phyloP scores from a whole-genome alignment of 2,888 invertebrate species.

The Myathropa florea region DNA sequence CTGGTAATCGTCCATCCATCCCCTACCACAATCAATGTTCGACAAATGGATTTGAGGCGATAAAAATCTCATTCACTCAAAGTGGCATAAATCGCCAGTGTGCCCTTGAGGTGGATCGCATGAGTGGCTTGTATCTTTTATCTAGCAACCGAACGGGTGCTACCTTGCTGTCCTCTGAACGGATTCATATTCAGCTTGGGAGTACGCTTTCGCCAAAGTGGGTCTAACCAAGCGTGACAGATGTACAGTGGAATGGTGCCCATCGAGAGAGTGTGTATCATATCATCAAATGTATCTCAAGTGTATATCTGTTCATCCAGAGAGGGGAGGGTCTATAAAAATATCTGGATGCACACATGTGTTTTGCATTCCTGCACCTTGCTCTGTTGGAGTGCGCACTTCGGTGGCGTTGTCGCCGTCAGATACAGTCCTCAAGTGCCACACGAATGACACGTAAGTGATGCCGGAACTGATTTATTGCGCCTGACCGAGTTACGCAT shows the following conservation, averaged over 20 bases:
- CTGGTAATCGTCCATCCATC: constrained; percentile 30
- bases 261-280: background rate
- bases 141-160: background rate
- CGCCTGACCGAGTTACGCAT: constrained; percentile 65
- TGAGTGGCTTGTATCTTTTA: background rate
- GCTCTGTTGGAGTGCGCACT: constrained; percentile 7
- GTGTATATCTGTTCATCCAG: constrained; percentile 23
- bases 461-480: constrained; percentile 69
- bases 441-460: constrained; percentile 53
- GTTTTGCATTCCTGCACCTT: constrained; percentile 64
- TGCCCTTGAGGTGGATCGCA: constrained; percentile 37
- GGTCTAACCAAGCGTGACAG: constrained; percentile 49
- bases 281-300: constrained; percentile 38
- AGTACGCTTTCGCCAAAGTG: background rate
- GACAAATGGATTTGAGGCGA: constrained; percentile 63
- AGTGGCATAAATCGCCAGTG: constrained; percentile 54
- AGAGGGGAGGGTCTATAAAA: constrained; percentile 10
- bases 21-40: constrained; percentile 47
- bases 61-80: constrained; percentile 62
- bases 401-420: constrained; percentile 43
- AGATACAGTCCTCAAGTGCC: constrained; percentile 51
- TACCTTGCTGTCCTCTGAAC: background rate
- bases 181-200: background rate
- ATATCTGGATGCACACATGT: constrained; percentile 41
- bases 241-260: constrained; percentile 24